These are phyloP conservation scores for Tetropium fuscum DNA, from an alignment of 2,888 invertebrate species.

Conservation along the genomic window DNA sequence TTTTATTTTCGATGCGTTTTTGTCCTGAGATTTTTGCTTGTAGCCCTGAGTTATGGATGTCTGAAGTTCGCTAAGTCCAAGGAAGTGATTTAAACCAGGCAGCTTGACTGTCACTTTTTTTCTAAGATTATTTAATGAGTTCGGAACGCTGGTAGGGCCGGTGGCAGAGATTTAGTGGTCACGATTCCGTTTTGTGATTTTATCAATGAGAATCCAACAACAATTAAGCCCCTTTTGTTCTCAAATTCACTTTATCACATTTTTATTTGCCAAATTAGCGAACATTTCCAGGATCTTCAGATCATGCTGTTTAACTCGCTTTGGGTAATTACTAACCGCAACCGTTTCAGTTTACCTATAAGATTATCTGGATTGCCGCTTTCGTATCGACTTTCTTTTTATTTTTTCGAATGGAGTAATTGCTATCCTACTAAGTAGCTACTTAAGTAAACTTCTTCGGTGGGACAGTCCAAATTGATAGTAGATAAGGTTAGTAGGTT, in stretches of 20 bases:
- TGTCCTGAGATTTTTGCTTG: constrained; percentile 63
- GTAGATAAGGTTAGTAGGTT: too few species aligned
- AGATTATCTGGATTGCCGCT: too few species aligned
- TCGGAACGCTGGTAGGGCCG: constrained; percentile 35
- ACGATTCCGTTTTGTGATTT: constrained; percentile 48
- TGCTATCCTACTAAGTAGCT: too few species aligned
- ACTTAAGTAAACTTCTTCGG: too few species aligned
- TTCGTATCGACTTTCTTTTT: too few species aligned
- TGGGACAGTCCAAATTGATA: too few species aligned
- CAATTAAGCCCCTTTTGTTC: constrained; percentile 47
- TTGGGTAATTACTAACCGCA: background rate
- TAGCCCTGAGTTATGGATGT: constrained; percentile 62
- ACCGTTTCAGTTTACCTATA: too few species aligned
- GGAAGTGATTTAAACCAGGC: constrained; percentile 60
- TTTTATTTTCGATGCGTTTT: constrained; percentile 60
- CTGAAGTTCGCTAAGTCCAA: constrained; percentile 53
- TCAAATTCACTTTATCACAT: constrained; percentile 27
- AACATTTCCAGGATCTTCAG: constrained; percentile 17
- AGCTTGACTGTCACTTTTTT: constrained; percentile 56
- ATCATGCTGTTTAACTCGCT: background rate
- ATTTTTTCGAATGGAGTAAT: too few species aligned
- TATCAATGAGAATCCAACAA: constrained; percentile 48
- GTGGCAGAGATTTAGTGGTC: constrained; percentile 52
- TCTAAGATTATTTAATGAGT: constrained; percentile 59
- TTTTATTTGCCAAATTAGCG: constrained; percentile 30